A percentile compares a stretch with the other conserved stretches of the same genome.
phyloP scores from a whole-genome alignment of 2,888 invertebrate genomes.

The Conops quadrifasciatus region DNA sequence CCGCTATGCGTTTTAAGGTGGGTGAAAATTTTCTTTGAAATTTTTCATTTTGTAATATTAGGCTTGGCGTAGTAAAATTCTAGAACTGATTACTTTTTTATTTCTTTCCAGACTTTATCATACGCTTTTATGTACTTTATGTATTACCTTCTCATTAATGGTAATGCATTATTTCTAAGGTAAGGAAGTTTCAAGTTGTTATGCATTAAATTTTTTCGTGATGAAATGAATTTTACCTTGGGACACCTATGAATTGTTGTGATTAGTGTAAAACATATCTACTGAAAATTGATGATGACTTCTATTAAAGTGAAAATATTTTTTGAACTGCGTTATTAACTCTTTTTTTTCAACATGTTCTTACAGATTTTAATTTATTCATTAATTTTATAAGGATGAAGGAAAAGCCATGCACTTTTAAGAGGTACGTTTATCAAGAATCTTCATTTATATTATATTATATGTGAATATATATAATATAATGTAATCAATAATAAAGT shows the following conservation, averaged over 20 bases:
- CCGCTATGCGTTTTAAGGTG: constrained; percentile 91
- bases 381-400: constrained; percentile 4
- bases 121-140: constrained; percentile 5
- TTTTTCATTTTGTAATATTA: no score
- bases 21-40: not conserved
- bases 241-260: constrained; percentile 58
- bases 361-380: constrained; percentile 23
- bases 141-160: not conserved
- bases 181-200: constrained; percentile 1
- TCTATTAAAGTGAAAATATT: not conserved
- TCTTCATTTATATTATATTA: no score
- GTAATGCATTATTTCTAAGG: constrained; percentile 19
- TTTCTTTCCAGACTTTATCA: constrained; percentile 15
- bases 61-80: not conserved
- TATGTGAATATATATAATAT: no score
- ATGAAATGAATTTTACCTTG: constrained; percentile 57
- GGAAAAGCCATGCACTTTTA: no score
- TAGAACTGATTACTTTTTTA: constrained; percentile 13
- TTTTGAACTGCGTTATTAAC: not conserved
- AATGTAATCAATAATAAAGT: no score
- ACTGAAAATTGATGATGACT: constrained; percentile 38
- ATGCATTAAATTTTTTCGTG: constrained; percentile 37
- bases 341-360: constrained; percentile 5
- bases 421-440: no score
- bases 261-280: constrained; percentile 51